A percentile compares a stretch with the other conserved stretches of the same genome.
Conservation (phyloP, 2,797 vertebrate genomes). For the Pygocentrus nattereri region DNA sequence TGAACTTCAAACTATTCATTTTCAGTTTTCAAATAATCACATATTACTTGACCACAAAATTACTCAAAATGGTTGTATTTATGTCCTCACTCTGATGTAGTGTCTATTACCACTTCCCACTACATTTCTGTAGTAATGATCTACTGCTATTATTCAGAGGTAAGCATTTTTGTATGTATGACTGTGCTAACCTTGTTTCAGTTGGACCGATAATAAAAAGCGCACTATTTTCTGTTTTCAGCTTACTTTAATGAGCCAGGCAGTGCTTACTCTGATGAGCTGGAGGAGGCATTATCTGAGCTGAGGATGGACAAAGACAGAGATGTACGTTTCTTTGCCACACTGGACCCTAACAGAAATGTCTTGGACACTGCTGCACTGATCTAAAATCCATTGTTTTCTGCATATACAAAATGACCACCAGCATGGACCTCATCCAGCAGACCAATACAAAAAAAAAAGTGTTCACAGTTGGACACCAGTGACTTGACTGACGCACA, state of each 20-base stretch:
- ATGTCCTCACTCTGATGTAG: no score
- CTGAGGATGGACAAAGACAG: conserved; percentile 90
- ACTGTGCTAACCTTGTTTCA: not conserved
- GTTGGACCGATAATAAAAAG: no score
- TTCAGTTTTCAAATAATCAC: no score
- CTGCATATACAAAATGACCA: conserved; percentile 28
- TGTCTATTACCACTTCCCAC: no score
- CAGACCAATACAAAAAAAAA: conserved; percentile 5
- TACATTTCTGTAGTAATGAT: no score
- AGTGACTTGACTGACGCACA: conserved; percentile 1
- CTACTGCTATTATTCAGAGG: no score
- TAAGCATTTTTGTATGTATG: no score
- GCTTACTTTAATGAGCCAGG: conserved; percentile 89
- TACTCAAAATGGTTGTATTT: no score
- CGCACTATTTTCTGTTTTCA: conserved; percentile 52
- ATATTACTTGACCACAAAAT: no score
- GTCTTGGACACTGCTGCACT: conserved; percentile 78
- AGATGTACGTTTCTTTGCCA: conserved; percentile 90
- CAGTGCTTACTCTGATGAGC: conserved; percentile 88
- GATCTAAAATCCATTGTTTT: conserved; percentile 66
- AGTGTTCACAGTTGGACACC: conserved; percentile 39
- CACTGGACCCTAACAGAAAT: conserved; percentile 81
- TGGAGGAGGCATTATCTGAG: conserved; percentile 86
- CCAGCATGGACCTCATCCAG: conserved; percentile 50
- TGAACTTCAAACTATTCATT: no score